These are phyloP conservation scores for Pteronotus mesoamericanus DNA, from an alignment of 2,797 vertebrate species.

Conservation along the genomic window DNA sequence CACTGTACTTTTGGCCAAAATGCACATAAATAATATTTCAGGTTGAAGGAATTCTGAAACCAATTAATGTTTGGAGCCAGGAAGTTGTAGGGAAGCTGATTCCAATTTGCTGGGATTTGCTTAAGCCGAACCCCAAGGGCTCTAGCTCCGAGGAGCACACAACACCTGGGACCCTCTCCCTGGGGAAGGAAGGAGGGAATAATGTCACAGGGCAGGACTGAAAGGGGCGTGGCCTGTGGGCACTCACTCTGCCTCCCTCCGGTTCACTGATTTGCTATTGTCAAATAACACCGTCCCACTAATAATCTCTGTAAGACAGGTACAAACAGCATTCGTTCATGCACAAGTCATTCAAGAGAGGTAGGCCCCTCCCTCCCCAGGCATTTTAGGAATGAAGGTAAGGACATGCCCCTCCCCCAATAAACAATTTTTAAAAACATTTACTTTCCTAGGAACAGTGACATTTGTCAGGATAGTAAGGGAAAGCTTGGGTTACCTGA, in stretches of 20 bases:
- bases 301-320: constrained; percentile 52
- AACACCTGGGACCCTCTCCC: neutral
- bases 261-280: neutral
- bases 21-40: neutral
- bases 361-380: constrained; percentile 73
- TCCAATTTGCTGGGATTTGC: neutral
- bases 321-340: constrained; percentile 69
- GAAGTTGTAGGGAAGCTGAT: neutral
- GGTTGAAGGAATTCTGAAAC: neutral
- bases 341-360: constrained; percentile 70
- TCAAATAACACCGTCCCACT: neutral
- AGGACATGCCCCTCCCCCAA: constrained; percentile 66
- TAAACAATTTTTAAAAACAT: constrained; percentile 67
- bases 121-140: neutral
- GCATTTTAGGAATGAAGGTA: constrained; percentile 77
- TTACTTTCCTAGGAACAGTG: constrained; percentile 79
- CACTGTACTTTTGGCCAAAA: constrained; percentile 27
- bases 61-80: neutral
- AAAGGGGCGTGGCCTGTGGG: constrained; percentile 27
- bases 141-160: neutral
- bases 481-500: constrained; percentile 82
- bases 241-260: constrained; percentile 36
- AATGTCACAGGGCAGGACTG: constrained; percentile 42
- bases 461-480: constrained; percentile 76
- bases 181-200: neutral